Conservation (phyloP, 2,113 vertebrate species). For the Rynchops niger region DNA sequence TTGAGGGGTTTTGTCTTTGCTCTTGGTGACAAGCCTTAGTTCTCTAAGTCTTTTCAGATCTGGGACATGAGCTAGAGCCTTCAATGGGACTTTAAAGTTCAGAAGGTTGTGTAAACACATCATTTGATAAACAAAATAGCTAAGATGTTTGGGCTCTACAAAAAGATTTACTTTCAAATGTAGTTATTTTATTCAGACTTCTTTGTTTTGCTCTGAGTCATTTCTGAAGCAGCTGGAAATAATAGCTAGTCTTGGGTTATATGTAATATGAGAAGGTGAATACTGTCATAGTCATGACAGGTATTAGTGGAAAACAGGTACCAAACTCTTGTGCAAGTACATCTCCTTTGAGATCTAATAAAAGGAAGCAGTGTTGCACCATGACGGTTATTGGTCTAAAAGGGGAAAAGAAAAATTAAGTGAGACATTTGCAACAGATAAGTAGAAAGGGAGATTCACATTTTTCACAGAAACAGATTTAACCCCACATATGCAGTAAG, state of each 20-base stretch:
- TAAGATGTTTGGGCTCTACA: neutral
- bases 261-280: neutral
- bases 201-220: neutral
- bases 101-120: neutral
- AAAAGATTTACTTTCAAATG: neutral
- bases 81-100: neutral
- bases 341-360: neutral
- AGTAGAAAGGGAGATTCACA: neutral
- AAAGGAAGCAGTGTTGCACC: neutral
- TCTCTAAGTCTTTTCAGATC: neutral
- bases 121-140: neutral
- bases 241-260: neutral
- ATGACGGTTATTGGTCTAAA: neutral
- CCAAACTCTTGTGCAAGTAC: slow-evolving; percentile 2
- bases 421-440: neutral
- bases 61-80: neutral
- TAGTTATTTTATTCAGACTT: neutral
- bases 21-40: neutral
- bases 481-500: neutral
- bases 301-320: neutral
- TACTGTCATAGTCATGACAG: neutral
- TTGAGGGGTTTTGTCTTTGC: neutral
- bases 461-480: neutral
- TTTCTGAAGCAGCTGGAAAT: neutral
- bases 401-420: neutral